These are phyloP conservation scores for Cyclargus thomasi DNA, from an alignment of 1,140 invertebrate species.

Conservation along the genomic window DNA sequence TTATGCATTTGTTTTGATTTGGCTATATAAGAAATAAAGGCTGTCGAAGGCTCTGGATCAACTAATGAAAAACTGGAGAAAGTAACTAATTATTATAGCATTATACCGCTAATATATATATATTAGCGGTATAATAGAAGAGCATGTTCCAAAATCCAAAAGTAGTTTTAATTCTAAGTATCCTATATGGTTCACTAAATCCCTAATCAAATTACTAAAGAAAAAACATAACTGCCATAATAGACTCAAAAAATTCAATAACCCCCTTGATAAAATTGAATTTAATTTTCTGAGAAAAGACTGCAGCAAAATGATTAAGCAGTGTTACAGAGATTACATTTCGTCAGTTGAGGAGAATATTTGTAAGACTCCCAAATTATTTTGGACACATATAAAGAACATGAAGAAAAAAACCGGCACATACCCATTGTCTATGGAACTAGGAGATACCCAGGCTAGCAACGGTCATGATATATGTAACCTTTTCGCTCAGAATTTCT, in stretches of 20 bases:
- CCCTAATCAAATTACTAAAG: neutral
- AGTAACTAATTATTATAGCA: too few species aligned
- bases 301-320: conserved; percentile 8
- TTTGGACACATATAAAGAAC: conserved; percentile 24
- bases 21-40: too few species aligned
- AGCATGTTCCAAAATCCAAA: neutral
- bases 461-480: neutral
- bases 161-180: neutral
- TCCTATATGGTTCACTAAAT: conserved; percentile 5
- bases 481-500: neutral
- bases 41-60: too few species aligned
- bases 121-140: neutral
- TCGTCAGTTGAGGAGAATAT: conserved; percentile 19
- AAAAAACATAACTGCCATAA: conserved; percentile 8
- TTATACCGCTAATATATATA: too few species aligned
- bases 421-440: conserved; percentile 20
- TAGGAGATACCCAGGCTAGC: neutral
- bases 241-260: conserved; percentile 23
- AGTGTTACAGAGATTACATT: conserved; percentile 18
- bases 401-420: conserved; percentile 11
- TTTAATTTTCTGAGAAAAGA: conserved; percentile 19
- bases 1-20: too few species aligned
- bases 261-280: conserved; percentile 26
- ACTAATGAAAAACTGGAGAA: too few species aligned
- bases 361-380: conserved; percentile 21